Evolutionary conservation across 1,140 invertebrate genomes (phyloP), one percentile per base, ranked within the genome.

Genomic region (Neotoxoptera formosana): DNA sequence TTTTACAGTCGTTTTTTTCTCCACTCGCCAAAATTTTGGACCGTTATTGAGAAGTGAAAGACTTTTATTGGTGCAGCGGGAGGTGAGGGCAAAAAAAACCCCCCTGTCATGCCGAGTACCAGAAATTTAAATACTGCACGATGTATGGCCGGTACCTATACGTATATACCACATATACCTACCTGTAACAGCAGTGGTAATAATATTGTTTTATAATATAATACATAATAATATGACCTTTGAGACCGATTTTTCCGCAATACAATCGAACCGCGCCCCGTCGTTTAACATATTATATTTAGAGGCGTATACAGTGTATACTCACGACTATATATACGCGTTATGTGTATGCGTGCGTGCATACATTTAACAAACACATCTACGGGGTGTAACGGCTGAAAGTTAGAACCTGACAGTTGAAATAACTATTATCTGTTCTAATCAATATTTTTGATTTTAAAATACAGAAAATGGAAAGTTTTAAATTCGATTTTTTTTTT

Each of bases 221-320:
- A n/a, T n/a, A n/a, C n/a, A n/a, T n/a, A n/a, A 21, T 53, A 53
- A 21, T 88, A 45, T 91, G 60, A 91, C 90, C 41, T n/a, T 76
- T 91, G n/a, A 90, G 88, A 60, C 48, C 86, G 14, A 48, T 51
- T 88, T 47, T 86, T 86, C 25, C 21, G 9, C 4, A 67, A 67
- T 67, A n/a, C 30, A 67, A n/a, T 30, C 30, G 30, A 67, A 67
- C 60, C 21, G 51, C 14, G 7, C 41, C 41, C 2, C 41, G 7
- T 67, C n/a, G 3, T 7, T n/a, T n/a, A 67, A 67, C 14, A 17
- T 67, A 67, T n/a, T 14, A 17, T n/a, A 67, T n/a, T 67, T 67
- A n/a, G 60, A n/a, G 60, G 11, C 7, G 20, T 4, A 20, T n/a
- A n/a, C 60, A 30, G 11, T 4, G 20, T 4, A 20, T n/a, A n/a